Conservation (phyloP, 2,888 invertebrate genomes). For the Hecatera dysodea region DNA sequence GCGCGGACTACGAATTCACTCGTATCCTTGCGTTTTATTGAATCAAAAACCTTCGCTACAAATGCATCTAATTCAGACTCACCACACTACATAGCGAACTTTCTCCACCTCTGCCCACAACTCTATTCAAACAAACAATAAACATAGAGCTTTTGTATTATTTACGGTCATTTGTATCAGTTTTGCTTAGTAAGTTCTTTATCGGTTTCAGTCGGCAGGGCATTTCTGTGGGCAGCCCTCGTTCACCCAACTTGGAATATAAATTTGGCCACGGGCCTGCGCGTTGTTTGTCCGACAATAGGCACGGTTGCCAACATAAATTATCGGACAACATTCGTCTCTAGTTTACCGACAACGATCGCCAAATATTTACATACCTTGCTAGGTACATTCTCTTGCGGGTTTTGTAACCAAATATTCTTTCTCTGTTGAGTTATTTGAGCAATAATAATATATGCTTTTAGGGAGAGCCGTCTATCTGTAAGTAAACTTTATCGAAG, state of each 20-base stretch:
- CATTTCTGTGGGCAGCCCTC: conserved; percentile 75
- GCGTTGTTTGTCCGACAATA: conserved; percentile 84
- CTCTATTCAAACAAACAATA: conserved; percentile 70
- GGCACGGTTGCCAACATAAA: conserved; percentile 83
- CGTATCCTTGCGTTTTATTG: conserved; percentile 76
- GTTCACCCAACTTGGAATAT: conserved; percentile 83
- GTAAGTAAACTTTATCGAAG: conserved; percentile 55
- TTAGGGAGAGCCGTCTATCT: conserved; percentile 42
- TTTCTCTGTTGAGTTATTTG: conserved; percentile 57
- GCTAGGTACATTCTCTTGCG: conserved; percentile 60
- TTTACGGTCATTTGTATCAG: conserved; percentile 79
- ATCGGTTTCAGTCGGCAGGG: conserved; percentile 73
- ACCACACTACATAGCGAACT: conserved; percentile 53
- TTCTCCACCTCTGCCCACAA: conserved; percentile 51
- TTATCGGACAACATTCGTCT: conserved; percentile 84
- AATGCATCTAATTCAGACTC: conserved; percentile 70
- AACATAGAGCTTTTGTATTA: conserved; percentile 69
- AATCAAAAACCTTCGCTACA: conserved; percentile 76
- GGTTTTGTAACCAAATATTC: conserved; percentile 65
- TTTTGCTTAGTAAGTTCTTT: conserved; percentile 78
- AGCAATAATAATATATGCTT: conserved; percentile 53
- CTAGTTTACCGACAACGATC: conserved; percentile 77
- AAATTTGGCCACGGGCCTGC: conserved; percentile 80
- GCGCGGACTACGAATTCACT: conserved; percentile 72
- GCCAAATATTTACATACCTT: conserved; percentile 81